Evolutionary conservation across 2,888 invertebrate species (phyloP).

Genomic region (Hydrotaea diabolus): DNA sequence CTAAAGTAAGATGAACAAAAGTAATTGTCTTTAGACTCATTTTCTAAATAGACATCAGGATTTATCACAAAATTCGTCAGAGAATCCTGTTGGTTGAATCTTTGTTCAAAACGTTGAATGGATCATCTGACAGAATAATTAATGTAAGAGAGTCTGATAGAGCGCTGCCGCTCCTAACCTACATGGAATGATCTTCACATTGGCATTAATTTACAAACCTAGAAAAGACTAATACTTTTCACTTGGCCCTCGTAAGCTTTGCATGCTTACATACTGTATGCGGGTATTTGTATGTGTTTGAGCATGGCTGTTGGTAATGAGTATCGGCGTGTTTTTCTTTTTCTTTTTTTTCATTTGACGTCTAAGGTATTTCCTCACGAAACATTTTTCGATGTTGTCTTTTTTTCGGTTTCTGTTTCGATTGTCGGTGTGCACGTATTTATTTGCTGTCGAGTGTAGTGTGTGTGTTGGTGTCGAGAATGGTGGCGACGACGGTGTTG

Average conservation of each 20-base stretch:
- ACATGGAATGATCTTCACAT: no score
- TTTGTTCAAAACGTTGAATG: no score
- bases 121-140: no score
- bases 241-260: not conserved
- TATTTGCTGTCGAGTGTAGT: not conserved
- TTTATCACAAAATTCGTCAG: no score
- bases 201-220: no score
- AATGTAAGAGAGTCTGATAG: no score
- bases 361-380: slow-evolving; percentile 62
- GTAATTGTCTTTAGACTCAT: no score
- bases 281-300: slow-evolving; percentile 10
- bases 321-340: not conserved
- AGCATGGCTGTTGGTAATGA: not conserved
- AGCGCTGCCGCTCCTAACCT: no score
- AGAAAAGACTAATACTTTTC: not conserved
- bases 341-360: not conserved
- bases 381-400: slow-evolving; percentile 33
- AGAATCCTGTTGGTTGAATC: no score
- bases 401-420: slow-evolving; percentile 26
- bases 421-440: no score
- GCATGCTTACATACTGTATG: slow-evolving; percentile 1
- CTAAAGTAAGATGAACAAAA: no score
- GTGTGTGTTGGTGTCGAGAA: slow-evolving; percentile 1
- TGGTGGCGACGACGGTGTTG: slow-evolving; percentile 2
- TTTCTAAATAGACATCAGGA: no score